Conservation (phyloP, 2,797 vertebrate genomes). For the Pachyuromys duprasi region DNA sequence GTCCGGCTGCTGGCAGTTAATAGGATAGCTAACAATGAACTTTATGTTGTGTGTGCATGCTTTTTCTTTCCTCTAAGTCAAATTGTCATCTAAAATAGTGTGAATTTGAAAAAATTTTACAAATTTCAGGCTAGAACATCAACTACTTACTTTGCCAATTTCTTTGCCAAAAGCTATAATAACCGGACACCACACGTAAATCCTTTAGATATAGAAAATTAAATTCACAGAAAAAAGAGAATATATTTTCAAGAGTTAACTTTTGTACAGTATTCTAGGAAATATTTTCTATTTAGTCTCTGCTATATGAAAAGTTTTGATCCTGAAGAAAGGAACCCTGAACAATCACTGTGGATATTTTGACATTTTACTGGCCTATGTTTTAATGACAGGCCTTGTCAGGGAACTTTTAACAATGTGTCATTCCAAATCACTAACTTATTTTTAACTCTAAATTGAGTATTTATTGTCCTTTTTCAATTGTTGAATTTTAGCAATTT, state of each 20-base stretch:
- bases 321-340: neutral
- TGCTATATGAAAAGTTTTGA: neutral
- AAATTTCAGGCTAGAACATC: neutral
- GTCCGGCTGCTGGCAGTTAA: neutral
- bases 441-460: conserved; percentile 50
- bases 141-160: neutral
- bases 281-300: neutral
- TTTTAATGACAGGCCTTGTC: neutral
- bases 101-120: neutral
- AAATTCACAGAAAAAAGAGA: neutral
- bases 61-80: neutral
- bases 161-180: neutral
- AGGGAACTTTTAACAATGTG: neutral
- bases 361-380: neutral
- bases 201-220: neutral
- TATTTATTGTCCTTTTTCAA: conserved; percentile 2
- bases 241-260: neutral
- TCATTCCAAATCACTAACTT: neutral
- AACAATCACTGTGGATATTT: neutral
- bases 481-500: conserved; percentile 32
- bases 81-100: neutral
- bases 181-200: neutral
- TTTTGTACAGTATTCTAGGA: neutral
- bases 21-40: neutral
- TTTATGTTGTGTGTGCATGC: neutral